Percentiles rank a stretch among this genome's conserved stretches.
These are phyloP conservation scores for Orchestia grillus DNA, from an alignment of 1,140 invertebrate genomes.

Conservation along the genomic window DNA sequence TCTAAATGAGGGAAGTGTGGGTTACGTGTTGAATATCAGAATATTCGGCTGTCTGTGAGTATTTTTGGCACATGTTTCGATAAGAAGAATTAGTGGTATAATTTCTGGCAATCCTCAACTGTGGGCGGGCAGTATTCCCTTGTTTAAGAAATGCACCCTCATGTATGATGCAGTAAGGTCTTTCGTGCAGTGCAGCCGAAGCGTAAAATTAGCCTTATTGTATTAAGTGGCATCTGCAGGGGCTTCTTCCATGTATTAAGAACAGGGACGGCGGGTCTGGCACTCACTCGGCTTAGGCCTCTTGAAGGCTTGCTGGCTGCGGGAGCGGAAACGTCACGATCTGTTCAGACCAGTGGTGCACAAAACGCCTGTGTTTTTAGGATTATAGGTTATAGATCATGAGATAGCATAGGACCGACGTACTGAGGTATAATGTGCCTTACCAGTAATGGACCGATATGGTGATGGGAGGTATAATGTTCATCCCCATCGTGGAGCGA, in stretches of 20 bases:
- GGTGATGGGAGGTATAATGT: too few relatives aligned
- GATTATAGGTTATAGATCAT: too few relatives aligned
- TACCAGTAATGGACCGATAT: too few relatives aligned
- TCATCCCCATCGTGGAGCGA: too few relatives aligned
- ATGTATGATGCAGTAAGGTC: background rate
- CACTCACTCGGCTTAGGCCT: background rate
- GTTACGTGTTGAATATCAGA: background rate
- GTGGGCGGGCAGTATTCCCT: background rate
- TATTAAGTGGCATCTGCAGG: background rate
- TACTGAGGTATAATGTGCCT: too few relatives aligned
- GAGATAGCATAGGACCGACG: too few relatives aligned
- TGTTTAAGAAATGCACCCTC: background rate
- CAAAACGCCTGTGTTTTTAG: background rate
- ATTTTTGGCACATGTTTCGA: background rate
- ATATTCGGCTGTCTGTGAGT: background rate
- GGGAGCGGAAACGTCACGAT: background rate
- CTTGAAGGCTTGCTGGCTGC: background rate
- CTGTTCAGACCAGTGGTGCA: background rate
- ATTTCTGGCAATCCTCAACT: background rate
- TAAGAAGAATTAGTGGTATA: background rate
- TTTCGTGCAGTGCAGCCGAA: background rate
- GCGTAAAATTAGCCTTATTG: background rate
- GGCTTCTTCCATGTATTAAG: background rate
- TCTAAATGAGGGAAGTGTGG: background rate
- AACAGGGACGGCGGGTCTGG: background rate